Conservation (phyloP, 2,888 invertebrate species). For the Thereva nobilitata region DNA sequence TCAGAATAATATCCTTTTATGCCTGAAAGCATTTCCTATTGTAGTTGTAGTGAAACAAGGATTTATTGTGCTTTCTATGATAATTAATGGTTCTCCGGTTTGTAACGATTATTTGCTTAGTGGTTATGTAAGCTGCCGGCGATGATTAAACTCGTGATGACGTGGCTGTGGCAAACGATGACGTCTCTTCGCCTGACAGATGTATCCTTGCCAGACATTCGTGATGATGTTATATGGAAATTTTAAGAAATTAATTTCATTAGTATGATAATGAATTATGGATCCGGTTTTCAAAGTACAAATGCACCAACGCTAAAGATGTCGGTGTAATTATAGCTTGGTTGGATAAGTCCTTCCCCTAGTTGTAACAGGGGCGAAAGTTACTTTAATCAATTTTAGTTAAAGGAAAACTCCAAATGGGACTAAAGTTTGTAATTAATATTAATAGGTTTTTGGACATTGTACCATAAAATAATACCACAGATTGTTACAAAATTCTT, state of each 20-base stretch:
- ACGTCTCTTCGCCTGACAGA: neutral
- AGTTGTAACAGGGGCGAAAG: too few relatives aligned
- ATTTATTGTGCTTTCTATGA: slow-evolving; percentile 31
- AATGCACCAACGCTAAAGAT: too few relatives aligned
- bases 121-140: too few relatives aligned
- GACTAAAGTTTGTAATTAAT: too few relatives aligned
- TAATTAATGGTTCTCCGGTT: slow-evolving; percentile 26
- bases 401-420: too few relatives aligned
- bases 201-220: neutral
- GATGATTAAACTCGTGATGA: neutral
- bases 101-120: slow-evolving; percentile 17
- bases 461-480: too few relatives aligned
- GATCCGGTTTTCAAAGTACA: neutral
- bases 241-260: slow-evolving; percentile 41
- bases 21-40: neutral
- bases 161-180: slow-evolving; percentile 16
- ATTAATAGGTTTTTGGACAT: too few relatives aligned
- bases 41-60: neutral
- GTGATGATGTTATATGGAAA: slow-evolving; percentile 31
- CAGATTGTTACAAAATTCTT: too few relatives aligned
- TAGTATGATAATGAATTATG: slow-evolving; percentile 37
- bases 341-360: too few relatives aligned
- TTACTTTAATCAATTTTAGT: too few relatives aligned
- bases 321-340: too few relatives aligned
- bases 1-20: neutral